Conservation (phyloP, 64 coral and sea anemone species). For the Cladopsammia gracilis region DNA sequence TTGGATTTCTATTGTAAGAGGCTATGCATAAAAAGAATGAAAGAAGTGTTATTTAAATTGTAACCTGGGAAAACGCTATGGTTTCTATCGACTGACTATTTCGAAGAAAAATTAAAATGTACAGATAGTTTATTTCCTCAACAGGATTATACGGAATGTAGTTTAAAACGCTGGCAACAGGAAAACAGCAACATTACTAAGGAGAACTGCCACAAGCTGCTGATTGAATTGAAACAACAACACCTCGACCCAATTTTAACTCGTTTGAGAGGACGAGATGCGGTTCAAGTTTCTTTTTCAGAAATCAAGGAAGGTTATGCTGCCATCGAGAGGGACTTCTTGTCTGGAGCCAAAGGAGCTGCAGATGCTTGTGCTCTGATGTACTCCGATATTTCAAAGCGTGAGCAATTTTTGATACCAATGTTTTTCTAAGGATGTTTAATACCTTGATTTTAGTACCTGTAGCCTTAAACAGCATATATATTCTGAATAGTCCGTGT, state of each 20-base stretch:
- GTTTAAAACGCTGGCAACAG: slow-evolving; percentile 5
- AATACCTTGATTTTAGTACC: neutral
- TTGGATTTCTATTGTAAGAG: too few species aligned
- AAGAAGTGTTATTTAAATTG: too few species aligned
- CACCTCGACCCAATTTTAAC: slow-evolving; percentile 28
- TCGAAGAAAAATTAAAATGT: neutral
- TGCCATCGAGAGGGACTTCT: slow-evolving; percentile 50
- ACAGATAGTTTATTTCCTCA: neutral
- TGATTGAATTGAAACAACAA: slow-evolving; percentile 6
- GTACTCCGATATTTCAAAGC: slow-evolving; percentile 70
- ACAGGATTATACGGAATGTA: neutral
- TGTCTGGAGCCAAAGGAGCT: slow-evolving; percentile 27
- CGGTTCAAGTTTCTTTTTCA: slow-evolving; percentile 40
- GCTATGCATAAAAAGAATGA: too few species aligned
- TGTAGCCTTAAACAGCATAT: too few species aligned
- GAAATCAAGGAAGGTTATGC: slow-evolving; percentile 63
- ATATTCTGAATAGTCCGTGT: too few species aligned
- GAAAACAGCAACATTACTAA: slow-evolving; percentile 26
- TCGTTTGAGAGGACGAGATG: slow-evolving; percentile 5
- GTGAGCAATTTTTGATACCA: slow-evolving; percentile 11
- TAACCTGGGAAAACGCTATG: too few species aligned
- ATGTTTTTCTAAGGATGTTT: neutral
- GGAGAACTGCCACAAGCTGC: slow-evolving; percentile 7
- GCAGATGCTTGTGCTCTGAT: slow-evolving; percentile 68
- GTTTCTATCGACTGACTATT: too few species aligned